Base-by-base conservation (phyloP, 1,140 invertebrate species). In the Rhagoletis zephyria region DNA sequence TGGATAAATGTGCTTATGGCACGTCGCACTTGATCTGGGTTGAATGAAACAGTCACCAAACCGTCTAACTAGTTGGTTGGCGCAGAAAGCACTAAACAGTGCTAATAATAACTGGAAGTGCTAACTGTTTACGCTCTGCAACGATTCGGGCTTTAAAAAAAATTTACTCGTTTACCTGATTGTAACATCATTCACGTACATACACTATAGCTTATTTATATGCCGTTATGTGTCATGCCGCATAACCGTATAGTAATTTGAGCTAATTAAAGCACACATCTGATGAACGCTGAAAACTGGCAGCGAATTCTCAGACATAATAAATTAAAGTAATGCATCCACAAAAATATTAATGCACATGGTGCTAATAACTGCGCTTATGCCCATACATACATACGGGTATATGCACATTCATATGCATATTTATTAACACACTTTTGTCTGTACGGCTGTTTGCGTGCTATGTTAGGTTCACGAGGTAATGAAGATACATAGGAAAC, bases 401-500 rank as follows among this genome's bases (percentile, higher is more conserved):
- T 74, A 74, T 14, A 74, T 74, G 40, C 67, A 74, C 40, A 74
- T 19, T 48, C 42, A 14, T 74, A 74, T 74, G 56, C 59, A 16
- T 19, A 10, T 85, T 30, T 19, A 10, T 85, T 30, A 9, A 48
- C 45, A 30, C 30, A 30, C 30, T 30, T 30, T 30, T 56, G 10
- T 45, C 12, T 7, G 16, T 77, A 45, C 4, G 42, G 40, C 16
- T 51, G 19, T 77, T 81, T 16, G 48, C 74, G 48, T 81, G 16
- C 56, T 74, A 9, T 12, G 74, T 40, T 19, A 40, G 51, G 51
- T 81, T 81, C 45, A 51, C 48, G 56, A 81, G 74, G 45, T 81
- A 51, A 81, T 59, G 74, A 81, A 81, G 74, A 81, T n/a, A 56
- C 2, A 81, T 81, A 81, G 16, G n/a, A 81, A 81, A 81, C 48